Conservation (phyloP, 2,113 vertebrate species). For the Cyprinus carpio region DNA sequence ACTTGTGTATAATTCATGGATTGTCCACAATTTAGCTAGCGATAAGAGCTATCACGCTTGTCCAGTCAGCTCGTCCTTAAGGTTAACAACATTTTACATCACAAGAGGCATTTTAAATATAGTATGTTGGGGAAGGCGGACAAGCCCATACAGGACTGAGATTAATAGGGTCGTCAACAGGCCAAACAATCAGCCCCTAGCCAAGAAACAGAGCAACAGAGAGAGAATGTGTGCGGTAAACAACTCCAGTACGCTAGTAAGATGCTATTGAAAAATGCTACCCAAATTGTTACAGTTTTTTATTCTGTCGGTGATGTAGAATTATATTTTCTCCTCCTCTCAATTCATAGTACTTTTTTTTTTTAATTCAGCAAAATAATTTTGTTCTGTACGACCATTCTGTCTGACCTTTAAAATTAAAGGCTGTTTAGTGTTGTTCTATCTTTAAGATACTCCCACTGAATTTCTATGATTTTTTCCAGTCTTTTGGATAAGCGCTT, state of each 20-base stretch:
- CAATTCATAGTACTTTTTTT: no score
- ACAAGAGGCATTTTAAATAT: constrained; percentile 40
- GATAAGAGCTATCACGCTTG: constrained; percentile 55
- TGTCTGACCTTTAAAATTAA: no score
- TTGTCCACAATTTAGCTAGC: constrained; percentile 29
- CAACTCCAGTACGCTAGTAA: constrained; percentile 14
- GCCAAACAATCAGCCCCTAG: constrained; percentile 28
- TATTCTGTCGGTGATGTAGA: neutral
- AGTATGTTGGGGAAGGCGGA: constrained; percentile 15
- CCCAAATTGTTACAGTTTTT: neutral
- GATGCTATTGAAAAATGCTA: neutral
- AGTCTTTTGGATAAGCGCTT: no score
- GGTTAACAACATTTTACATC: constrained; percentile 36
- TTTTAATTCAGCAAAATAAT: no score
- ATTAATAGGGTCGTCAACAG: constrained; percentile 31
- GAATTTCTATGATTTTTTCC: neutral
- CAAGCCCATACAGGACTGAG: constrained; percentile 25
- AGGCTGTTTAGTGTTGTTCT: neutral
- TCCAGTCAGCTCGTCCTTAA: constrained; percentile 36
- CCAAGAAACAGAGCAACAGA: neutral
- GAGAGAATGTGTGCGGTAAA: neutral
- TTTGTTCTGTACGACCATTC: no score
- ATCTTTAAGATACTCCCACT: neutral
- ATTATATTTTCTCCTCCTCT: no score
- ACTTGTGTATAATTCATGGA: constrained; percentile 44